Conservation (phyloP, 2,113 vertebrate genomes). For the Sylvia atricapilla region DNA sequence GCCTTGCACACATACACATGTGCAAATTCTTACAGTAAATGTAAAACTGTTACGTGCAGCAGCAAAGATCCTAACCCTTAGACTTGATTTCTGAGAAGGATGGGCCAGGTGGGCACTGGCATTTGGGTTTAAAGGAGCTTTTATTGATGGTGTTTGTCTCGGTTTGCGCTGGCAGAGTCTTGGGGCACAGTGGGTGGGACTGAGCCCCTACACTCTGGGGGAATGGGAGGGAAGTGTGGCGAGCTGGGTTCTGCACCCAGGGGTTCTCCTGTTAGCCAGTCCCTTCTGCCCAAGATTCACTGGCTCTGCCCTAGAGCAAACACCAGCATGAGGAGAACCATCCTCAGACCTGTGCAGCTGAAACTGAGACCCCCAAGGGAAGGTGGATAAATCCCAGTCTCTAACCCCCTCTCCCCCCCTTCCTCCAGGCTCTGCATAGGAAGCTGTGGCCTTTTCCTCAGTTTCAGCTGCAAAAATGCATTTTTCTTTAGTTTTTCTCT, state of each 20-base stretch:
- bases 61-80: background rate
- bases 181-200: fast-evolving
- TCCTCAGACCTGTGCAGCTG: background rate
- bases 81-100: background rate
- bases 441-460: background rate
- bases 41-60: fast-evolving
- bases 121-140: background rate
- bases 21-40: background rate
- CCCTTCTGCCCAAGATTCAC: background rate
- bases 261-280: background rate
- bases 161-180: background rate
- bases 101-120: background rate
- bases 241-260: background rate
- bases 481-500: background rate
- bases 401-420: background rate
- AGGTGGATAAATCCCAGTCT: background rate
- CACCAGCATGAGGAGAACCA: background rate
- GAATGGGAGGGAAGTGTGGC: fast-evolving
- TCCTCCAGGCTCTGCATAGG: background rate
- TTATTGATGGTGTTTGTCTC: background rate
- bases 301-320: background rate
- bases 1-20: background rate
- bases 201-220: background rate
- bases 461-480: background rate
- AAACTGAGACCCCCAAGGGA: background rate